phyloP scores from a whole-genome alignment of 2,797 vertebrate genomes.

The Remorina albescens region DNA sequence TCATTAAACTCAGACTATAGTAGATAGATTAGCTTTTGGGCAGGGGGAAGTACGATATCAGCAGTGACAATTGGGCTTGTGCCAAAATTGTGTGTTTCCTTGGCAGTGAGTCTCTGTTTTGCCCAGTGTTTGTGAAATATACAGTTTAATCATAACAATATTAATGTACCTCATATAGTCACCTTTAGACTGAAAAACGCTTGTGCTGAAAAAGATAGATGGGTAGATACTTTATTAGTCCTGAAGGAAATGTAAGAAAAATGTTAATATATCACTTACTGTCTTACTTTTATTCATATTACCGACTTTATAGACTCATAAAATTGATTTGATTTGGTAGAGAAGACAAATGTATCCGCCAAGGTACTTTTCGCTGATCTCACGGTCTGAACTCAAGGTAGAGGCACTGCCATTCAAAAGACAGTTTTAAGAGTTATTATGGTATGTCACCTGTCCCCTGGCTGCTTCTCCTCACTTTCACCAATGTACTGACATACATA shows the following conservation, averaged over 20 bases:
- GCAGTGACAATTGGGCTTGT: not conserved
- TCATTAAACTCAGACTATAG: slow-evolving; percentile 24
- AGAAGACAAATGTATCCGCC: no score
- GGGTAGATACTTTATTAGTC: no score
- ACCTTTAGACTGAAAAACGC: not conserved
- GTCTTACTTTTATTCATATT: not conserved
- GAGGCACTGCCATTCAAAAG: not conserved
- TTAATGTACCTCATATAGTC: not conserved
- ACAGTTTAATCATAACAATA: not conserved
- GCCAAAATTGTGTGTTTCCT: not conserved
- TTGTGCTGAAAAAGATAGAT: no score
- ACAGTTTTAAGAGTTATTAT: slow-evolving; percentile 6
- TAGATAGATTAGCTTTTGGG: slow-evolving; percentile 27
- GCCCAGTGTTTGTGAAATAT: not conserved
- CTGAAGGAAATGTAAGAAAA: no score
- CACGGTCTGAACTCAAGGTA: slow-evolving; percentile 7
- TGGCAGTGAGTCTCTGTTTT: not conserved
- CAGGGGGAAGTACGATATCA: not conserved
- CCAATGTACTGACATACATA: not conserved
- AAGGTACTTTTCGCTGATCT: no score
- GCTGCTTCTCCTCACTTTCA: slow-evolving; percentile 1
- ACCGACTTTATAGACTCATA: not conserved
- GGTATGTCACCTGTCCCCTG: not conserved
- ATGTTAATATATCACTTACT: not conserved
- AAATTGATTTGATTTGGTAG: no score